These are phyloP conservation scores for Perithous albicinctus DNA, from an alignment of 2,888 invertebrate genomes.

Conservation along the genomic window DNA sequence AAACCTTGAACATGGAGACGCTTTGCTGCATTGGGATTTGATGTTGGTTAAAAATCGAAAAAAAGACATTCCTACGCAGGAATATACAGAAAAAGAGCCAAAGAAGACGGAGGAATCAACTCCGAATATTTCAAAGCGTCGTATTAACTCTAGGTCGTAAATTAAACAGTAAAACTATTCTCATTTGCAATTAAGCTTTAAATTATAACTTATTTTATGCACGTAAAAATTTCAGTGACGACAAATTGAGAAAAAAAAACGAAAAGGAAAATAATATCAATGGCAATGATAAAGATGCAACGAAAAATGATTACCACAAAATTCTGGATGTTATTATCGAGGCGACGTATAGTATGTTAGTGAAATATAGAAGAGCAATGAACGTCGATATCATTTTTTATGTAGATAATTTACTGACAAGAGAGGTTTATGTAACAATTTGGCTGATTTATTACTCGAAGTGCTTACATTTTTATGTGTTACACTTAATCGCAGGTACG, in stretches of 20 bases:
- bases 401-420: neutral
- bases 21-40: constrained; percentile 73
- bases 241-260: constrained; percentile 8
- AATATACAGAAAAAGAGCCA: neutral
- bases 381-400: neutral
- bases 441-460: neutral
- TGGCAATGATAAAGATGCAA: constrained; percentile 18
- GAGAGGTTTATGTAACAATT: neutral
- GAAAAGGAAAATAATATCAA: neutral
- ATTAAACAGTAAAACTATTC: neutral
- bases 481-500: constrained; percentile 72
- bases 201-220: neutral
- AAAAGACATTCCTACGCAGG: neutral
- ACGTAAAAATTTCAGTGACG: constrained; percentile 4
- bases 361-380: constrained; percentile 11
- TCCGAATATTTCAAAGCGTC: constrained; percentile 12
- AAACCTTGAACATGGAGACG: constrained; percentile 67
- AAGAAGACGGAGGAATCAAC: neutral
- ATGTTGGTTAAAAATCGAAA: constrained; percentile 26
- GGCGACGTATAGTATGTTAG: constrained; percentile 75
- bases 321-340: constrained; percentile 72
- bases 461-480: neutral
- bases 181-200: neutral
- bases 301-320: constrained; percentile 24
- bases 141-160: constrained; percentile 42